Evolutionary conservation across 2,797 vertebrate genomes (phyloP).

Genomic region (Poecilia wingei): DNA sequence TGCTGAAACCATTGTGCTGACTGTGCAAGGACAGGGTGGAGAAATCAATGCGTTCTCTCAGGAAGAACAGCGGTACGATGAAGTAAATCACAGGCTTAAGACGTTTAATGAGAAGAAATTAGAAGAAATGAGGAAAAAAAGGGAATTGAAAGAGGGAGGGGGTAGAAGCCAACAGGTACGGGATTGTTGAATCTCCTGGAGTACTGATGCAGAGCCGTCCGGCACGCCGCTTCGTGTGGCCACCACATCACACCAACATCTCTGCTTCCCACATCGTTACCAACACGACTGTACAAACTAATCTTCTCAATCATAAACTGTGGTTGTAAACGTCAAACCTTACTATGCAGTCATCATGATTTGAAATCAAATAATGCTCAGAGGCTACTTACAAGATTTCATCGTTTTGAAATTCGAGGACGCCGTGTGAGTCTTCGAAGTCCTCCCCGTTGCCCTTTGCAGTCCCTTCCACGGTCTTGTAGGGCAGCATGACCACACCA

Average conservation of each 20-base stretch:
- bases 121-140: constrained; percentile 32
- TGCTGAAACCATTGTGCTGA: constrained; percentile 17
- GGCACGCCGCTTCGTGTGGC: constrained; percentile 43
- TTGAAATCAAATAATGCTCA: neutral
- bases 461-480: constrained; percentile 95
- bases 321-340: neutral
- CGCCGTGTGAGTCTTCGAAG: constrained; percentile 93
- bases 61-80: constrained; percentile 33
- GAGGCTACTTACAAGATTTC: constrained; percentile 95
- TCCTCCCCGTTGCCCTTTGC: constrained; percentile 95
- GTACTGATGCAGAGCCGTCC: constrained; percentile 32
- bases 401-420: constrained; percentile 98
- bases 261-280: constrained; percentile 29
- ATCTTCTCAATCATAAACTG: neutral
- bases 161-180: constrained; percentile 21
- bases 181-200: constrained; percentile 14
- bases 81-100: constrained; percentile 28
- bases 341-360: neutral
- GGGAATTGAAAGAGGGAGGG: constrained; percentile 26
- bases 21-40: neutral
- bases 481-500: constrained; percentile 93
- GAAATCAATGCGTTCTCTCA: constrained; percentile 28
- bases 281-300: neutral
- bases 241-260: constrained; percentile 67
- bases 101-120: constrained; percentile 30